These are phyloP conservation scores for Amphiprion percula DNA, from an alignment of 2,113 vertebrate genomes.

Conservation along the genomic window DNA sequence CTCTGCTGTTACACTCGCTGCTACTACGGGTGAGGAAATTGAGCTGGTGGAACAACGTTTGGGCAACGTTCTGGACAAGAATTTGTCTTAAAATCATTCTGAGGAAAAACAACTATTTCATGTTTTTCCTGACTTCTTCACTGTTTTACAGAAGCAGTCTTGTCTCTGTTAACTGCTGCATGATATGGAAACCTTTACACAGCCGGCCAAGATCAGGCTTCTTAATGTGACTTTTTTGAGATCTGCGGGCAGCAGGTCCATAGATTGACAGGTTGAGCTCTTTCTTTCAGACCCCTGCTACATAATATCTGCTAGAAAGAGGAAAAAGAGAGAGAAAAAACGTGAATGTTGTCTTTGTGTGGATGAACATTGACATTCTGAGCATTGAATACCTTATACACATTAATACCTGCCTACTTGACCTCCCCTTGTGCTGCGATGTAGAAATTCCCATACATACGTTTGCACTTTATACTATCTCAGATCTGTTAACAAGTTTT, in stretches of 20 bases:
- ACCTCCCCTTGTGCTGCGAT: not conserved
- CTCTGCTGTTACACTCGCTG: not conserved
- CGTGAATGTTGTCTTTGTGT: not conserved
- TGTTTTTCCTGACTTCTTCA: constrained; percentile 6
- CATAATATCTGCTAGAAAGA: not conserved
- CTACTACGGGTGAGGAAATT: not conserved
- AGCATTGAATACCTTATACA: not conserved
- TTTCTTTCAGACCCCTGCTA: no score
- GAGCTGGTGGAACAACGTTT: not conserved
- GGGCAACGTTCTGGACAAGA: not conserved
- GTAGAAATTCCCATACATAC: not conserved
- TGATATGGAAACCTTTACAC: constrained; percentile 8
- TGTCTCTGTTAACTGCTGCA: not conserved
- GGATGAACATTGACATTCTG: not conserved
- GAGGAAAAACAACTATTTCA: not conserved
- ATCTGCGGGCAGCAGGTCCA: constrained; percentile 5
- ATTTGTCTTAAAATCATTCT: not conserved
- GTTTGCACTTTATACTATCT: no score
- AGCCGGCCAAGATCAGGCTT: constrained; percentile 1
- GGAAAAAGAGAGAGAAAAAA: not conserved
- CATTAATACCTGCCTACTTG: not conserved
- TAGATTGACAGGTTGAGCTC: not conserved
- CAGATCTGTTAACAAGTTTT: no score
- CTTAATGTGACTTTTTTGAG: constrained; percentile 20
- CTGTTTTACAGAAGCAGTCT: not conserved